Percentiles rank a stretch among this genome's conserved stretches.
phyloP scores from a whole-genome alignment of 2,888 invertebrate species.

The Strigamia crassipes region DNA sequence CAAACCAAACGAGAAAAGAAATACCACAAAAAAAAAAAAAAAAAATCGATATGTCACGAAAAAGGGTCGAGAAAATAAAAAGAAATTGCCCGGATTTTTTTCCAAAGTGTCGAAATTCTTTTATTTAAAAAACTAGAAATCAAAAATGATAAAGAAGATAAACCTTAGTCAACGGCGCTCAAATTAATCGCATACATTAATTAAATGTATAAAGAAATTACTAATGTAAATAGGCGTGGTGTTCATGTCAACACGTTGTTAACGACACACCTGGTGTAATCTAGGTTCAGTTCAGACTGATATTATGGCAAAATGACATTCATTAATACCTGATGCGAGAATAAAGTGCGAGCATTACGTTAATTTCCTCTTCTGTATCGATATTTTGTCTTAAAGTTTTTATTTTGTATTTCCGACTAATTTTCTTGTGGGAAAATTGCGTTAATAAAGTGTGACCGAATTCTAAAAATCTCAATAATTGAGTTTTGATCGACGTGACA shows the following conservation, averaged over 20 bases:
- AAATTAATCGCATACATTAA: not conserved
- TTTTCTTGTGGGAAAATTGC: too few species aligned
- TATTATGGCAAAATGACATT: not conserved
- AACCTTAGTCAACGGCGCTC: not conserved
- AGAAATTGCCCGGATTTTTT: not conserved
- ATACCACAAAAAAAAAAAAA: not conserved
- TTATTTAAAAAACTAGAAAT: not conserved
- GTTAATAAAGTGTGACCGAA: not conserved
- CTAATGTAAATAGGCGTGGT: slow-evolving; percentile 22
- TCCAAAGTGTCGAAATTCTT: not conserved
- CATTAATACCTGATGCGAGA: slow-evolving; percentile 5
- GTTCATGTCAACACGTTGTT: not conserved
- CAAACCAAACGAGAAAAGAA: not conserved
- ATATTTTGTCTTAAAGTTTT: not conserved
- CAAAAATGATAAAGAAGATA: not conserved
- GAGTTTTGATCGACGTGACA: not conserved
- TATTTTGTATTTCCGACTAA: too few species aligned
- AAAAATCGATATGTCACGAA: not conserved
- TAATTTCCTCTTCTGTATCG: not conserved
- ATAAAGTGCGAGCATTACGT: not conserved
- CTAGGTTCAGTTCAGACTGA: slow-evolving; percentile 14
- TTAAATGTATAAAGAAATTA: not conserved
- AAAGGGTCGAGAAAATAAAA: slow-evolving; percentile 10
- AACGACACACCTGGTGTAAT: slow-evolving; percentile 27
- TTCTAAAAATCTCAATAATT: not conserved